phyloP scores from a whole-genome alignment of 2,888 invertebrate species.

The Charanyca ferruginea region DNA sequence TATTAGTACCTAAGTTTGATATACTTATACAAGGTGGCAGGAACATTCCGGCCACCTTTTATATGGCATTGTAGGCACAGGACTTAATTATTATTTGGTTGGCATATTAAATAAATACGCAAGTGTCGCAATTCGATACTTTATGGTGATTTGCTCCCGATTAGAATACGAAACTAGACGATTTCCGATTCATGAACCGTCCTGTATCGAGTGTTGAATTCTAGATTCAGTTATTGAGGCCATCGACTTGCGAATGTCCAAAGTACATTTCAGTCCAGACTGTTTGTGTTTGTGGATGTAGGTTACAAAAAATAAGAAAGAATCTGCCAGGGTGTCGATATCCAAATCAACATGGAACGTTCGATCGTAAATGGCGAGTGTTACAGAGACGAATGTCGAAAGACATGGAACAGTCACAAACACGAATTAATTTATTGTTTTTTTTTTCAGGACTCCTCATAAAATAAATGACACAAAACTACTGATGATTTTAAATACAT shows the following conservation, averaged over 20 bases:
- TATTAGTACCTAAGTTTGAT: neutral
- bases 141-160: conserved; percentile 31
- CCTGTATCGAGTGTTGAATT: conserved; percentile 30
- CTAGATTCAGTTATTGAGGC: conserved; percentile 39
- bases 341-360: conserved; percentile 45
- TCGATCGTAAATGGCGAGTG: conserved; percentile 59
- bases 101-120: conserved; percentile 13
- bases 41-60: no score
- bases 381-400: conserved; percentile 67
- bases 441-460: conserved; percentile 36
- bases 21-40: neutral
- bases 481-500: neutral
- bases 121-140: conserved; percentile 39
- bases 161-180: conserved; percentile 47
- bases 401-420: conserved; percentile 67
- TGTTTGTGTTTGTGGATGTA: conserved; percentile 20
- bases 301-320: conserved; percentile 31
- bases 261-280: conserved; percentile 25
- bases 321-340: conserved; percentile 32
- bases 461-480: conserved; percentile 13
- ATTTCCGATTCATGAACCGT: conserved; percentile 43
- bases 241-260: conserved; percentile 24
- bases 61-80: neutral
- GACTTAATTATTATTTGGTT: conserved; percentile 18
- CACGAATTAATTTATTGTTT: conserved; percentile 73